A percentile compares a stretch with the other conserved stretches of the same genome.
Conservation (phyloP, 2,888 invertebrate genomes). For the Cephus runcator region DNA sequence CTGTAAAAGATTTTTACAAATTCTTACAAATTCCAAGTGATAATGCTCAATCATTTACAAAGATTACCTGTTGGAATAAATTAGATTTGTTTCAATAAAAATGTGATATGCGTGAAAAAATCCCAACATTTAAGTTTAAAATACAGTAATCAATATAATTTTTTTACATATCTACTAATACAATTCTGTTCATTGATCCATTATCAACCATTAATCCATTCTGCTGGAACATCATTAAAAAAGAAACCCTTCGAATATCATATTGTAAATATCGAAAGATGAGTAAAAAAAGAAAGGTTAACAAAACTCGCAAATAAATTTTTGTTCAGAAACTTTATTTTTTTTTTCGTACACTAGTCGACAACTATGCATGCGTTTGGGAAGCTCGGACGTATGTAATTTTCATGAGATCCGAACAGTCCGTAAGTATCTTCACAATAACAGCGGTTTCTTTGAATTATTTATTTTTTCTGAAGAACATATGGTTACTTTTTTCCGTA, state of each 20-base stretch:
- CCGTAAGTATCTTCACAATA: conserved; percentile 41
- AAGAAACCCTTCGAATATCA: not conserved
- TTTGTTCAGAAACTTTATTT: conserved; percentile 66
- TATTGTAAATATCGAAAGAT: not conserved
- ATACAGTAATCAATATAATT: not conserved
- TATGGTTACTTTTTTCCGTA: conserved; percentile 37
- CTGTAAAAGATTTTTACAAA: not conserved
- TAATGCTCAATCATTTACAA: too few species aligned
- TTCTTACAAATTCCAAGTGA: not conserved
- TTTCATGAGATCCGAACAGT: conserved; percentile 38
- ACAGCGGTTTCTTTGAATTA: conserved; percentile 37
- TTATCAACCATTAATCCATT: not conserved
- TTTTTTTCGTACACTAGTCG: conserved; percentile 29
- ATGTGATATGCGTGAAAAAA: not conserved
- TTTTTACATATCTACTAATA: not conserved
- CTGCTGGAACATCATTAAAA: not conserved
- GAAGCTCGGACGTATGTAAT: conserved; percentile 43
- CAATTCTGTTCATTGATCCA: not conserved
- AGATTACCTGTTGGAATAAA: too few species aligned
- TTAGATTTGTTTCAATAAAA: not conserved
- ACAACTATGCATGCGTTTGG: conserved; percentile 48
- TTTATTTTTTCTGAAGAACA: conserved; percentile 36
- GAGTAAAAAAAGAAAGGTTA: not conserved
- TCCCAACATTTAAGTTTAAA: not conserved
- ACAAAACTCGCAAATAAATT: conserved; percentile 11